Percentiles rank a stretch among this genome's conserved stretches.
These are phyloP conservation scores for Drosophila picticornis DNA, from an alignment of 2,888 invertebrate species.

Conservation along the genomic window DNA sequence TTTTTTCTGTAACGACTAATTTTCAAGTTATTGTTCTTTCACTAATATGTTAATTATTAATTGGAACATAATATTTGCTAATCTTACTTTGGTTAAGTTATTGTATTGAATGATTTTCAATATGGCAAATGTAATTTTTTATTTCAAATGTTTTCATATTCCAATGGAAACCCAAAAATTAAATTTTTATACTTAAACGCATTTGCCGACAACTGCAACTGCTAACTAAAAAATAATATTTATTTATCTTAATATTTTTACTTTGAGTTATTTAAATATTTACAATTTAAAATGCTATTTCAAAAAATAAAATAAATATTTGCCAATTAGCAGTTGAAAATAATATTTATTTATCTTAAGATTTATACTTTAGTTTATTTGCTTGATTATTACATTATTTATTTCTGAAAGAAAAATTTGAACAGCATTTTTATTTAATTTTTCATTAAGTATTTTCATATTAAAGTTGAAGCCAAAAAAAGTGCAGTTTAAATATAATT, in stretches of 20 bases:
- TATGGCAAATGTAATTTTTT: background rate
- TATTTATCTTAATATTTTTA: background rate
- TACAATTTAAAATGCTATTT: background rate
- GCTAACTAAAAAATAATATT: background rate
- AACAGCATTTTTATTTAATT: background rate
- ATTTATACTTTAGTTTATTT: background rate
- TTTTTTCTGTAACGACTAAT: background rate
- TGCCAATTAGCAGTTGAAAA: too few species aligned
- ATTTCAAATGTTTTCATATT: too few species aligned
- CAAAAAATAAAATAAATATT: too few species aligned
- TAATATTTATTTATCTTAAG: background rate
- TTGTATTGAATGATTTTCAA: background rate
- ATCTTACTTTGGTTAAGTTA: background rate
- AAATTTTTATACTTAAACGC: background rate
- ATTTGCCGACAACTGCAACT: background rate
- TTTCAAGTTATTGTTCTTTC: background rate
- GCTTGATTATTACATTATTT: background rate
- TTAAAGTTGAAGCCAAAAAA: background rate
- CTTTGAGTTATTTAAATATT: background rate
- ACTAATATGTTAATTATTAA: background rate
- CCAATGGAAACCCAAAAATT: background rate
- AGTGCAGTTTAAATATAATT: background rate
- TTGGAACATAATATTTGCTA: background rate
- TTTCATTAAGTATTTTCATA: background rate
- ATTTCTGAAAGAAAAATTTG: background rate